phyloP scores from a whole-genome alignment of 2,113 vertebrate genomes.

The Thryonomys swinderianus region DNA sequence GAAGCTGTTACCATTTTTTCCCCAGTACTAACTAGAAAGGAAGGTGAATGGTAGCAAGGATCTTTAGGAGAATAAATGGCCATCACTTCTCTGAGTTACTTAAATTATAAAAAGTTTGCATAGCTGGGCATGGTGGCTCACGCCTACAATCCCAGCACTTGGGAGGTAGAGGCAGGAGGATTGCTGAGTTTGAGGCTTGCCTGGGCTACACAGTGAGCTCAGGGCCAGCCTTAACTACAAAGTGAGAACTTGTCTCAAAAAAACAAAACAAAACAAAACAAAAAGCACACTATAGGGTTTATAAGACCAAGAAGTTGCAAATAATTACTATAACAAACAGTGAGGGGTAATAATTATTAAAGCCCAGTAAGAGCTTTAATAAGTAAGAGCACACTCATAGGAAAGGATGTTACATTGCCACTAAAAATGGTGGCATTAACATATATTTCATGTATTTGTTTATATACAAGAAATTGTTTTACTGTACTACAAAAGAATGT shows the following conservation, averaged over 20 bases:
- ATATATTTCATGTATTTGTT: neutral
- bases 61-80: neutral
- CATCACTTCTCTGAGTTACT: neutral
- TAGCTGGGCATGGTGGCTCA: neutral
- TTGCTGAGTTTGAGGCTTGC: too few species aligned
- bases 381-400: neutral
- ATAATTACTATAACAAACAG: neutral
- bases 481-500: neutral
- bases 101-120: neutral
- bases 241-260: neutral
- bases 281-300: neutral
- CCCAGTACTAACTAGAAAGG: neutral
- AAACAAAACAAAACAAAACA: neutral
- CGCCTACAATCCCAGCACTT: too few species aligned
- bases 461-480: neutral
- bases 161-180: too few species aligned
- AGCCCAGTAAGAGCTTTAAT: too few species aligned
- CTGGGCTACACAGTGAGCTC: too few species aligned
- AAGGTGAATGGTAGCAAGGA: neutral
- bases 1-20: neutral
- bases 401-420: neutral
- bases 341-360: too few species aligned
- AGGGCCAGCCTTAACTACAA: too few species aligned
- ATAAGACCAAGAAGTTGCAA: neutral
- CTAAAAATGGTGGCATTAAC: neutral